These are phyloP conservation scores for Gallinago paraguaiae DNA, from an alignment of 2,113 vertebrate species.

Conservation along the genomic window DNA sequence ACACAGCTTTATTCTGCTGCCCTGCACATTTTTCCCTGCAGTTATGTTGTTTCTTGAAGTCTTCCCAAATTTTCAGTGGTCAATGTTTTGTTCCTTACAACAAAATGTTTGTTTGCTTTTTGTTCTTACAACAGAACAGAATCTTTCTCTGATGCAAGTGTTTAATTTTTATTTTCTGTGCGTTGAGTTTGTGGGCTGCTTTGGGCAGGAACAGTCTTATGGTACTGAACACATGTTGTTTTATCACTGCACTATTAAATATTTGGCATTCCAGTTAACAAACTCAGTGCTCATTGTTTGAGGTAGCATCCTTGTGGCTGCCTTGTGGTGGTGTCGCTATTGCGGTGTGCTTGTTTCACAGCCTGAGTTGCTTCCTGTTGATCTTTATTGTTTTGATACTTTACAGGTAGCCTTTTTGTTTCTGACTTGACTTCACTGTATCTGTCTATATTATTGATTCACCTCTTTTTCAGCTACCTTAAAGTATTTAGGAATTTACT, in stretches of 20 bases:
- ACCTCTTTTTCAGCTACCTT: neutral
- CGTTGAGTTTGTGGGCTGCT: constrained; percentile 10
- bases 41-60: constrained; percentile 55
- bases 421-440: neutral
- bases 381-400: neutral
- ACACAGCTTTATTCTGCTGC: constrained; percentile 40
- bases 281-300: neutral
- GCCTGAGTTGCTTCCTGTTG: neutral
- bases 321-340: neutral
- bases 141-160: constrained; percentile 30
- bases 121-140: constrained; percentile 25
- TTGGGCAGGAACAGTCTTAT: neutral
- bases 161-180: constrained; percentile 37
- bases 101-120: constrained; percentile 46
- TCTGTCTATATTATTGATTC: neutral
- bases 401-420: neutral
- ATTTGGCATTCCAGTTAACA: constrained; percentile 28
- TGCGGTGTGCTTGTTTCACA: neutral
- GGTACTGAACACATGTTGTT: constrained; percentile 37
- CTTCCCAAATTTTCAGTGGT: constrained; percentile 46
- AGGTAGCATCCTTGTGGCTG: neutral
- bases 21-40: constrained; percentile 29
- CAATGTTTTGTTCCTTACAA: constrained; percentile 53
- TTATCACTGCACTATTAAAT: constrained; percentile 29
- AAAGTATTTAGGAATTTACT: neutral